A percentile compares a stretch with the other conserved stretches of the same genome.
Evolutionary conservation across 2,888 invertebrate genomes (phyloP).

Genomic region (Nowickia ferox): DNA sequence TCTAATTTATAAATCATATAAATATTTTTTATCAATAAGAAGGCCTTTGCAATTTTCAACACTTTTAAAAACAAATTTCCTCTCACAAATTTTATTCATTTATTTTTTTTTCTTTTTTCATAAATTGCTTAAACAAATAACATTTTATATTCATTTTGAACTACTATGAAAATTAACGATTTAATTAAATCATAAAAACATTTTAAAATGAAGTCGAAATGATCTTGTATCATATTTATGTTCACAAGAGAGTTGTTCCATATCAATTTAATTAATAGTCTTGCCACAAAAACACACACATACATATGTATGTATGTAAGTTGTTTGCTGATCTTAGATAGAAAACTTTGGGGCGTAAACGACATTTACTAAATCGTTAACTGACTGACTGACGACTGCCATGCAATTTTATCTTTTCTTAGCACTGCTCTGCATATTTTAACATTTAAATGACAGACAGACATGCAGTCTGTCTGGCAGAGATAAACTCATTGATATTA

Average conservation of each 20-base stretch:
- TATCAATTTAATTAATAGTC: constrained; percentile 67
- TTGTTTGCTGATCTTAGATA: constrained; percentile 44
- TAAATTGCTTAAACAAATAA: constrained; percentile 6
- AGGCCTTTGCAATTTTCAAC: background rate
- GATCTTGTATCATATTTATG: constrained; percentile 48
- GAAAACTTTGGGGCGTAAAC: constrained; percentile 38
- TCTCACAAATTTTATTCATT: background rate
- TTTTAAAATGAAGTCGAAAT: constrained; percentile 41
- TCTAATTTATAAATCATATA: background rate
- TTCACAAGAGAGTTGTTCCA: constrained; percentile 51
- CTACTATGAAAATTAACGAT: constrained; percentile 34
- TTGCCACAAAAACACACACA: constrained; percentile 47
- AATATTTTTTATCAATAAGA: background rate
- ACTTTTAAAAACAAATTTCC: background rate
- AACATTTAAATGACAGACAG: constrained; percentile 10
- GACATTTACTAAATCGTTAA: constrained; percentile 27
- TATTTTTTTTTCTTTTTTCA: background rate
- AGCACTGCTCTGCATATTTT: constrained; percentile 33
- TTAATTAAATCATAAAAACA: constrained; percentile 26
- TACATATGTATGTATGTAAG: background rate
- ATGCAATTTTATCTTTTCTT: background rate
- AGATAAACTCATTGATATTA: constrained; percentile 28
- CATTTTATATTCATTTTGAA: constrained; percentile 9
- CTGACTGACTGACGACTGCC: constrained; percentile 19
- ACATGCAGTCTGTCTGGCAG: background rate